These are phyloP conservation scores for Drosophila paucipuncta DNA, from an alignment of 2,888 invertebrate species.

Conservation along the genomic window DNA sequence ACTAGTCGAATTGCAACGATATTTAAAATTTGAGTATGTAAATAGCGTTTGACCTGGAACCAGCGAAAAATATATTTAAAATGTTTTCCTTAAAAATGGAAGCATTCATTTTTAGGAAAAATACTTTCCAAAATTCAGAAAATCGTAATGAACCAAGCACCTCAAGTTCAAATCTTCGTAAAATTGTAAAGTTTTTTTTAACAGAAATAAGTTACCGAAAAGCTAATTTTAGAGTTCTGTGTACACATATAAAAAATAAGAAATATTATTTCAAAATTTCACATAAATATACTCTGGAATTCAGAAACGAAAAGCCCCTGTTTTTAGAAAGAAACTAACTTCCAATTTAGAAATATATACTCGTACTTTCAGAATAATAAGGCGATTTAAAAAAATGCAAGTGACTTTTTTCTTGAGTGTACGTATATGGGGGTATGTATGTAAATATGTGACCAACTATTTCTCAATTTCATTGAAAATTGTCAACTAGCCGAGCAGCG, in stretches of 20 bases:
- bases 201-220: background rate
- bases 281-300: background rate
- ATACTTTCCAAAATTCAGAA: background rate
- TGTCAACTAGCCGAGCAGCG: slow-evolving; percentile 63
- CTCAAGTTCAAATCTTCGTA: background rate
- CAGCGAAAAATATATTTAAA: background rate
- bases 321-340: background rate
- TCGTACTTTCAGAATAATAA: background rate
- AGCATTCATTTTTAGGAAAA: fast-evolving
- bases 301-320: background rate
- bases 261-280: background rate
- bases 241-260: background rate
- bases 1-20: background rate
- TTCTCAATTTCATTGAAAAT: slow-evolving; percentile 68
- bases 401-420: background rate
- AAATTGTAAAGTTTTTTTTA: background rate
- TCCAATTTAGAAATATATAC: background rate
- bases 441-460: slow-evolving; percentile 56
- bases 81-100: background rate
- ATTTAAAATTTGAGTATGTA: background rate
- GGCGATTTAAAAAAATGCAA: background rate
- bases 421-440: slow-evolving; percentile 1
- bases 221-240: background rate
- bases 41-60: background rate
- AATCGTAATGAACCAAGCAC: background rate